Percentiles rank a stretch among this genome's conserved stretches.
These are phyloP conservation scores for Drosophila arizonae DNA, from an alignment of 1,140 invertebrate genomes.

Conservation along the genomic window DNA sequence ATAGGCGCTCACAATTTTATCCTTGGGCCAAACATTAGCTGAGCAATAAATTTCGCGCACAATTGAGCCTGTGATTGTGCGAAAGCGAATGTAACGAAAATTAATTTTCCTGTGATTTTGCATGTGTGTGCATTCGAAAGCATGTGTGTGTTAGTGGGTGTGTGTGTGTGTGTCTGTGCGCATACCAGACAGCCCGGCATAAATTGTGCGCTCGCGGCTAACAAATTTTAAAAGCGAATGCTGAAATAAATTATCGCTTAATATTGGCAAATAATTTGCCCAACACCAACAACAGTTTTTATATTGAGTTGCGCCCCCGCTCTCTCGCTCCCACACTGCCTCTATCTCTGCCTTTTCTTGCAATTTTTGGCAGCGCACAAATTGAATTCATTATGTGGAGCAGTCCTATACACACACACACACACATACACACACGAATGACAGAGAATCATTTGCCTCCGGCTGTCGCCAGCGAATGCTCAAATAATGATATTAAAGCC, in stretches of 20 bases:
- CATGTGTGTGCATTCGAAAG: constrained; percentile 36
- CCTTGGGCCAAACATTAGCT: constrained; percentile 71
- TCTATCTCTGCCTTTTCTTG: constrained; percentile 1
- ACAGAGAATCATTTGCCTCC: constrained; percentile 41
- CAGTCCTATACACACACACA: background rate
- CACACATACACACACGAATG: constrained; percentile 13
- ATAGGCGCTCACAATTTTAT: constrained; percentile 52
- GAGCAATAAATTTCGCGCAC: constrained; percentile 76
- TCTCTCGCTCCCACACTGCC: background rate
- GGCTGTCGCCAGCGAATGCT: constrained; percentile 37
- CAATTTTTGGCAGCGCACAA: constrained; percentile 50
- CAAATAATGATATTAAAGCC: constrained; percentile 75
- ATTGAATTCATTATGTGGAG: constrained; percentile 73
- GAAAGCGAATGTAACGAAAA: constrained; percentile 70
- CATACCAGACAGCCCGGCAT: constrained; percentile 38
- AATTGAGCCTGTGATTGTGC: constrained; percentile 63
- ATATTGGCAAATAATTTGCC: constrained; percentile 76
- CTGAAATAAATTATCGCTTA: constrained; percentile 80
- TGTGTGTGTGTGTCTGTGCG: constrained; percentile 6
- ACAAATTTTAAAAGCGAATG: constrained; percentile 72
- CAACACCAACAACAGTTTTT: constrained; percentile 32
- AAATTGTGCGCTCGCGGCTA: constrained; percentile 68
- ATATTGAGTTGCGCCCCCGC: constrained; percentile 11
- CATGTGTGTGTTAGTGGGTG: constrained; percentile 4
- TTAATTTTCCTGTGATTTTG: constrained; percentile 78